Base-by-base conservation (phyloP, 2,888 invertebrate genomes). In the Archaeoteleia sp. region DNA sequence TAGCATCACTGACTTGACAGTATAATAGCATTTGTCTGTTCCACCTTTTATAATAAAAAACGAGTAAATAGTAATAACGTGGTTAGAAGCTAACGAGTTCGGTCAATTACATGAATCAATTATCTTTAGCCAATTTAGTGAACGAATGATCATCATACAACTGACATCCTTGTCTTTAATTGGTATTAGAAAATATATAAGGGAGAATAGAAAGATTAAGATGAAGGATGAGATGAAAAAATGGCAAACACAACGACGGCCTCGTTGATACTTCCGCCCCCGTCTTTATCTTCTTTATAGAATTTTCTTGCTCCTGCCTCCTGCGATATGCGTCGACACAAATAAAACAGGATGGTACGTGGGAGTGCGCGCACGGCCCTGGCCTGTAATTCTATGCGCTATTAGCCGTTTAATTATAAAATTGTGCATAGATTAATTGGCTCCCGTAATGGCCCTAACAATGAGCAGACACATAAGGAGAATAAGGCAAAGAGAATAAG, bases 321-420 rank as follows among this genome's bases (percentile, higher is more conserved):
- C 54, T 49, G 65, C 66, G 43, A 54, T 60, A 40, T n/a, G 37
- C 32, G 39, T 39, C 30, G 37, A 46, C 15, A 12, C 32, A 23
- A 62, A 48, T 29, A 23, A 37, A 40, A 60, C 62, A 60, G 67
- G 67, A 66, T 71, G 25, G 29, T 53, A 78, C 84, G 84, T 84
- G 83, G 84, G 84, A 83, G 82, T 81, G 67, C 68, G 70, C 76
- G 83, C 71, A 70, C 77, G 82, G 81, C 82, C 81, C 81, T 82
- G 81, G 77, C 75, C 77, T 78, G 78, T 79, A 81, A 82, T 83
- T 84, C 83, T 80, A 84, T 83, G 82, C 81, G 78, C 80, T 81
- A 85, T 85, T 84, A 85, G 83, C 78, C 80, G 74, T 84, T 84
- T 84, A 84, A 84, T 84, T 85, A 84, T 82, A 80, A 85, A 84